A percentile compares a stretch with the other conserved stretches of the same genome.
phyloP scores from a whole-genome alignment of 2,797 vertebrate genomes.

The Malurus leucopterus region DNA sequence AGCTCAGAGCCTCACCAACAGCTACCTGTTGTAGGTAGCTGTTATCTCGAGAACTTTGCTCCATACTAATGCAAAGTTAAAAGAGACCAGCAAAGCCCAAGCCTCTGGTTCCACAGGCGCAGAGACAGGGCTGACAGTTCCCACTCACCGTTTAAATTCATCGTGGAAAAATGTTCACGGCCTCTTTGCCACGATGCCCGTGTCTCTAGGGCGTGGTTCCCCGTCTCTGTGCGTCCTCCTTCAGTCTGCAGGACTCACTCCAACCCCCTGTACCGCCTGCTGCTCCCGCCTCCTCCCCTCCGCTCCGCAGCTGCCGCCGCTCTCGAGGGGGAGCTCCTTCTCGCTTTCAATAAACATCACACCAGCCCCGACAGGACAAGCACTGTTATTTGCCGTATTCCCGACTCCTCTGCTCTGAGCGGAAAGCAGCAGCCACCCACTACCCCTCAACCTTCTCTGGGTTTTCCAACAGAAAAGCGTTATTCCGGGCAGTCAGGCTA shows the following conservation, averaged over 20 bases:
- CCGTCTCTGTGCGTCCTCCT: neutral
- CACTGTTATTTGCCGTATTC: neutral
- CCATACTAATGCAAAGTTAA: neutral
- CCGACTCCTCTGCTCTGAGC: neutral
- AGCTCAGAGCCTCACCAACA: neutral
- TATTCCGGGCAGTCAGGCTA: neutral
- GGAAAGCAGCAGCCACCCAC: neutral
- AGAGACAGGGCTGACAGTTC: neutral
- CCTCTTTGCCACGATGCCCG: neutral
- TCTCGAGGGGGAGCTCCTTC: neutral
- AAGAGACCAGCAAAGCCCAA: neutral
- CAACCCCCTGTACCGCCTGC: neutral
- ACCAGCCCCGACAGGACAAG: neutral
- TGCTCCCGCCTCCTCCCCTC: accelerated
- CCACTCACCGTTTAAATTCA: neutral
- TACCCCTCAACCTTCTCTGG: neutral
- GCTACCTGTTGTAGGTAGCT: neutral
- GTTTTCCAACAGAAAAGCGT: neutral
- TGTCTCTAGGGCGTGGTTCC: neutral
- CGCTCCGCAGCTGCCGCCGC: neutral
- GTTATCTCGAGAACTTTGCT: neutral
- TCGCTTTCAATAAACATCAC: neutral
- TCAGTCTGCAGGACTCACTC: neutral
- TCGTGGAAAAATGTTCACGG: neutral
- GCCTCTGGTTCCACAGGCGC: neutral